Base-by-base conservation (phyloP, 37 sponge, comb jelly and placozoan species). In the Oopsacas minuta region DNA sequence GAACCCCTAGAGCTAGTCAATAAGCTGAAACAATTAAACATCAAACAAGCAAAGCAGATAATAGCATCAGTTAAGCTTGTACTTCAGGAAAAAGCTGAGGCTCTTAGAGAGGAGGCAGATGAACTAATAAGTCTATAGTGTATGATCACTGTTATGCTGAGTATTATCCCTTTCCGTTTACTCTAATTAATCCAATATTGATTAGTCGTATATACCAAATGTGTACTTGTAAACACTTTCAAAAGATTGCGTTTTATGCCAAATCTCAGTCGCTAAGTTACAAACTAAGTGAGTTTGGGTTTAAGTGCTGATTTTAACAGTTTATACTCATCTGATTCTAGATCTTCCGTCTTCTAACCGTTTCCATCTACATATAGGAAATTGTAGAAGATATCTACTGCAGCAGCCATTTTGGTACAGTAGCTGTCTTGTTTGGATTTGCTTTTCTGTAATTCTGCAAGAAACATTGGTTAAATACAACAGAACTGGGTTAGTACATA, bases 11-110 rank as follows among this genome's bases (percentile, higher is more conserved):
- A 83, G 0, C 89, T 96, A 49, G 88, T 83, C 32, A 81, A 86
- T 23, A 38, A 52, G 17, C 82, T 96, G 23, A 87, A 89, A 0
- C 85, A 96, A 39, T 87, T 96, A 5, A 89, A 84, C 37, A 86
- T 82, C 10, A 84, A 85, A 8, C 88, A 89, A 39, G 96, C 94
- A 0, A 85, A 15, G 36, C 86, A 39, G 37, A 53, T 94, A 36
- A 82, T 94, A 35, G 37, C 81, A 12, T 82, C 90, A 81, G 90
- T 92, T 32, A 89, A 94, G 89, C 92, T 94, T 23, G 51, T 91
- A 38, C 84, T 94, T 30, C 83, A 84, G 36, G 91, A 94, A 37
- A 86, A 90, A 39, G 91, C 90, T 20, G 94, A 94, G 36, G 89
- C 86, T 35, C 87, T 94, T 36, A 82, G 84, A 17, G 94, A 94